phyloP scores from a whole-genome alignment of 1,140 invertebrate genomes.

The Pachypsylla venusta region DNA sequence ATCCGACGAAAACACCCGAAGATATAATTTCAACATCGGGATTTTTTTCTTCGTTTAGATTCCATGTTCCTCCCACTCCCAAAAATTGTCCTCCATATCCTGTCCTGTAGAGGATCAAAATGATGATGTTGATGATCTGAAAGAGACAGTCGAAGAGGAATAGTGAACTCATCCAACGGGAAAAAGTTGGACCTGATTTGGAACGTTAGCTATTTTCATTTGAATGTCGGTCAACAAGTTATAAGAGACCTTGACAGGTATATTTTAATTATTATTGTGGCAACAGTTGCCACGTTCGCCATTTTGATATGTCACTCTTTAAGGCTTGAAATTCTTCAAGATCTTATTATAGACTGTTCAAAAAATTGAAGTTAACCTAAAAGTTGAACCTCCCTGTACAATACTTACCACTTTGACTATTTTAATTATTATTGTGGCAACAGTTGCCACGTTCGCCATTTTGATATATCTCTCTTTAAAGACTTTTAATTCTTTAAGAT shows the following conservation, averaged over 20 bases:
- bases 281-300: slow-evolving; percentile 58
- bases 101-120: slow-evolving; percentile 61
- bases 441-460: slow-evolving; percentile 57
- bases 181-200: no score
- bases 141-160: no score
- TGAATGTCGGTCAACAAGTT: no score
- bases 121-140: slow-evolving; percentile 62
- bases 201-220: no score
- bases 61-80: slow-evolving; percentile 72
- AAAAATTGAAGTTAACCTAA: no score
- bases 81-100: slow-evolving; percentile 66
- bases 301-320: no score
- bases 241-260: no score
- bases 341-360: no score
- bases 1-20: slow-evolving; percentile 69
- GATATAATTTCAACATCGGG: slow-evolving; percentile 70
- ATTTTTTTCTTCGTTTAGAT: slow-evolving; percentile 72
- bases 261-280: slow-evolving; percentile 56
- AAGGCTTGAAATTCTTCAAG: no score
- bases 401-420: slow-evolving; percentile 57
- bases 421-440: slow-evolving; percentile 60
- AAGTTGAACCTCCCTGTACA: no score
- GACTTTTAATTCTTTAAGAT: no score
- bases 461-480: slow-evolving; percentile 4
- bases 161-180: no score